Percentiles rank a stretch among this genome's conserved stretches.
Conservation (phyloP, 2,797 vertebrate species). For the Pseudochirops corinnae region DNA sequence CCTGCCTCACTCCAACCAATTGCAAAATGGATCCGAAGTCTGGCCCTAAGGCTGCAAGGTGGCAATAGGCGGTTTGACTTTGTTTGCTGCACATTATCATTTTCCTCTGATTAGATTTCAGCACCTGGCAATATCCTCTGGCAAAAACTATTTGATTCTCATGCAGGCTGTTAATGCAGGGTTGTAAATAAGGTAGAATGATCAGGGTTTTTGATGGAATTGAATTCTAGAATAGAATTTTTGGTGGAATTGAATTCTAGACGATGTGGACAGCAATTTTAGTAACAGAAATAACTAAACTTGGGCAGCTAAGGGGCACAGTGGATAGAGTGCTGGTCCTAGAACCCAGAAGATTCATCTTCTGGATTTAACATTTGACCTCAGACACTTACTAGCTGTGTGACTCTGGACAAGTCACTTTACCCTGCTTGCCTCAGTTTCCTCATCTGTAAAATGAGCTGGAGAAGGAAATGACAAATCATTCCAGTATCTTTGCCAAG, state of each 20-base stretch:
- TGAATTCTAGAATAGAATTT: neutral
- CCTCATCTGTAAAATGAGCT: neutral
- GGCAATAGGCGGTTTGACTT: neutral
- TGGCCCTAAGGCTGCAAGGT: neutral
- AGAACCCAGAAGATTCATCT: neutral
- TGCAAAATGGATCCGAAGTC: slow-evolving; percentile 1
- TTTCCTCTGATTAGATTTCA: slow-evolving; percentile 27
- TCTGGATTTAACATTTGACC: neutral
- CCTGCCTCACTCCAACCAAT: slow-evolving; percentile 25
- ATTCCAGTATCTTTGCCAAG: neutral
- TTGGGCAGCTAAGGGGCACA: neutral
- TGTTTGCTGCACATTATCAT: slow-evolving; percentile 10
- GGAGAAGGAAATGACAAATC: neutral
- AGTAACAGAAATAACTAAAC: neutral
- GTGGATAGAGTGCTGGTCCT: neutral
- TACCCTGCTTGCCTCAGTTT: neutral
- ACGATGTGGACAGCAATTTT: neutral
- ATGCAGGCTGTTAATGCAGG: neutral
- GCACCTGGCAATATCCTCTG: neutral
- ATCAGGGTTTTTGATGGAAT: neutral
- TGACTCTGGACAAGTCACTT: neutral
- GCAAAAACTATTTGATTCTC: neutral
- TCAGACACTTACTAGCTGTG: neutral
- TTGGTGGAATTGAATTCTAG: neutral
- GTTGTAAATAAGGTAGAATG: neutral